Conservation (phyloP, 2,797 vertebrate genomes). For the Denticeps clupeoides region DNA sequence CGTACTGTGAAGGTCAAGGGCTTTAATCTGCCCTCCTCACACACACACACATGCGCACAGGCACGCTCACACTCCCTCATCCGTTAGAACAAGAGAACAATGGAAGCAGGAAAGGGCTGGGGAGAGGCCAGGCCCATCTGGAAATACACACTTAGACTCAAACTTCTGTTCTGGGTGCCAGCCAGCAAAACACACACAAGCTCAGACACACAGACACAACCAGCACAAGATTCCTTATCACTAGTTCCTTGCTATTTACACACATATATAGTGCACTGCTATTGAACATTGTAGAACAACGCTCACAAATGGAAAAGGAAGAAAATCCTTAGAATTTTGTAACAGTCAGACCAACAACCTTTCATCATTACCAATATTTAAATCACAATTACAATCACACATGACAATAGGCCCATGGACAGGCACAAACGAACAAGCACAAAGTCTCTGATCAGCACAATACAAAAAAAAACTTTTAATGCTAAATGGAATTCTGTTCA, state of each 20-base stretch:
- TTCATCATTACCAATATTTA: no score
- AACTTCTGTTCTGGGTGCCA: slow-evolving; percentile 68
- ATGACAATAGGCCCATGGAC: no score
- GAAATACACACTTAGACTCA: slow-evolving; percentile 79
- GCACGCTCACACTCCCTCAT: slow-evolving; percentile 53
- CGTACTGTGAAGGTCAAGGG: slow-evolving; percentile 62
- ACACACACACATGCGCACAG: slow-evolving; percentile 13
- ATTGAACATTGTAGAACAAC: no score
- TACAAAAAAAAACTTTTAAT: background rate
- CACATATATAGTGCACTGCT: no score
- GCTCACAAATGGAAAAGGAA: no score
- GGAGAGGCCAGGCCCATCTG: slow-evolving; percentile 64
- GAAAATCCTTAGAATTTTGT: no score
- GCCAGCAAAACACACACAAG: slow-evolving; percentile 45
- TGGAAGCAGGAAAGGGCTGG: slow-evolving; percentile 83
- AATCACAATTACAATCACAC: background rate
- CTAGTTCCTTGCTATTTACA: no score
- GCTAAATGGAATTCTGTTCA: no score
- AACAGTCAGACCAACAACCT: no score
- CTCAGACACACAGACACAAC: slow-evolving; percentile 12
- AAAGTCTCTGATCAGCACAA: background rate
- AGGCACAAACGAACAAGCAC: background rate
- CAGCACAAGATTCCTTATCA: no score
- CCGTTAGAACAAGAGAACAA: slow-evolving; percentile 94
- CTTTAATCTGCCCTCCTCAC: slow-evolving; percentile 7